phyloP scores from a whole-genome alignment of 2,113 vertebrate species.

The Clarias gariepinus region DNA sequence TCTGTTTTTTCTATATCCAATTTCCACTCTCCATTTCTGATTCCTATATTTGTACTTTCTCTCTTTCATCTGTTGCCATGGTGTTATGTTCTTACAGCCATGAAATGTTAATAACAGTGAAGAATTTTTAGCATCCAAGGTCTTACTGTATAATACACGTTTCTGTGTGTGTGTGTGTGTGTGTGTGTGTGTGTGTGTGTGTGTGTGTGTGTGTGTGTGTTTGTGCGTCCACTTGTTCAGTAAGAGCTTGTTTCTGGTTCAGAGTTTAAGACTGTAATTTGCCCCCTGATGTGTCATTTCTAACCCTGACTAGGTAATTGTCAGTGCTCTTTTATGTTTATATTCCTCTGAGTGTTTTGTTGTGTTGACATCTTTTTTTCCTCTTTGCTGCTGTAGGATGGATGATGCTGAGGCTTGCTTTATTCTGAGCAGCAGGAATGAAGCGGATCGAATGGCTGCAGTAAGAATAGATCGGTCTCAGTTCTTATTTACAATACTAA shows the following conservation, averaged over 20 bases:
- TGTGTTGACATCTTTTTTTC: constrained; percentile 42
- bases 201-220: not conserved
- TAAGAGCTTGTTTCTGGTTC: not conserved
- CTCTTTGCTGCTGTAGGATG: constrained; percentile 75
- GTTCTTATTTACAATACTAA: not conserved
- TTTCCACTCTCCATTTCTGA: constrained; percentile 1
- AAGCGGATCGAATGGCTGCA: constrained; percentile 93
- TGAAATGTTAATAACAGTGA: constrained; percentile 39
- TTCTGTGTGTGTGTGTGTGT: not conserved
- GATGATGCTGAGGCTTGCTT: constrained; percentile 96
- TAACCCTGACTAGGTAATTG: not conserved
- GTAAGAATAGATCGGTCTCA: constrained; percentile 71
- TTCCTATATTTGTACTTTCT: constrained; percentile 1
- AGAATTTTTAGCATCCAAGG: constrained; percentile 29
- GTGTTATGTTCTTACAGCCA: constrained; percentile 16
- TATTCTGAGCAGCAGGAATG: constrained; percentile 93
- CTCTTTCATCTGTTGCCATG: constrained; percentile 40
- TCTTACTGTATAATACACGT: constrained; percentile 19
- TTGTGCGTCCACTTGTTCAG: constrained; percentile 9
- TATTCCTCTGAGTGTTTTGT: constrained; percentile 23
- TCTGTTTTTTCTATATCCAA: not conserved
- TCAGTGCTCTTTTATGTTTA: not conserved
- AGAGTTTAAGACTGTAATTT: not conserved
- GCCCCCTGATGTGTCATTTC: not conserved
- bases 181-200: not conserved